Evolutionary conservation across 2,797 vertebrate species (phyloP).

Genomic region (Hoplostethus atlanticus): DNA sequence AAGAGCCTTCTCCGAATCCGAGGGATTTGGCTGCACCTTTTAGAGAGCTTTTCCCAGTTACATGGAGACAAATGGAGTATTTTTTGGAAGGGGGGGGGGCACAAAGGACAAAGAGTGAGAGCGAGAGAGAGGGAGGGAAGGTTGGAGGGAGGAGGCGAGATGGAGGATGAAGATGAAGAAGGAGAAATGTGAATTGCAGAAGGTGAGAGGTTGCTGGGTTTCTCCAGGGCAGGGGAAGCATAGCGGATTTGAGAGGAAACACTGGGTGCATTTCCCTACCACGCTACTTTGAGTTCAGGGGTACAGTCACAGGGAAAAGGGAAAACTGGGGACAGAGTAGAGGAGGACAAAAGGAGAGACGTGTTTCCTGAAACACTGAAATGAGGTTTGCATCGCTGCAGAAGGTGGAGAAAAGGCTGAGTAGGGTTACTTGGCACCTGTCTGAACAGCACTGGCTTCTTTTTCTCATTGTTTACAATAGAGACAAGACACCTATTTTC

Average conservation of each 20-base stretch:
- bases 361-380: slow-evolving; percentile 12
- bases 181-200: slow-evolving; percentile 36
- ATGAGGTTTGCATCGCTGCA: slow-evolving; percentile 16
- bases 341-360: slow-evolving; percentile 21
- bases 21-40: slow-evolving; percentile 71
- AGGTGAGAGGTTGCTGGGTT: slow-evolving; percentile 49
- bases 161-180: slow-evolving; percentile 23
- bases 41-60: slow-evolving; percentile 64
- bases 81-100: slow-evolving; percentile 19
- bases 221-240: slow-evolving; percentile 15
- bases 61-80: slow-evolving; percentile 60
- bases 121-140: slow-evolving; percentile 14
- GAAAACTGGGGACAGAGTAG: slow-evolving; percentile 42
- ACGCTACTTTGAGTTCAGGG: slow-evolving; percentile 42
- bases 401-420: slow-evolving; percentile 19
- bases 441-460: not conserved
- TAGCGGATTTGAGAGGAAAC: slow-evolving; percentile 15
- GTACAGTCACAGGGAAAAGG: slow-evolving; percentile 32
- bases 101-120: slow-evolving; percentile 36
- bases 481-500: no score
- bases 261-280: slow-evolving; percentile 17
- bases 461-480: slow-evolving; percentile 29
- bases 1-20: slow-evolving; percentile 60
- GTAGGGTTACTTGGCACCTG: slow-evolving; percentile 34
- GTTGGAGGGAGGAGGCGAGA: not conserved